A percentile compares a stretch with the other conserved stretches of the same genome.
phyloP scores from a whole-genome alignment of 2,113 vertebrate genomes.

The Nibea albiflora region DNA sequence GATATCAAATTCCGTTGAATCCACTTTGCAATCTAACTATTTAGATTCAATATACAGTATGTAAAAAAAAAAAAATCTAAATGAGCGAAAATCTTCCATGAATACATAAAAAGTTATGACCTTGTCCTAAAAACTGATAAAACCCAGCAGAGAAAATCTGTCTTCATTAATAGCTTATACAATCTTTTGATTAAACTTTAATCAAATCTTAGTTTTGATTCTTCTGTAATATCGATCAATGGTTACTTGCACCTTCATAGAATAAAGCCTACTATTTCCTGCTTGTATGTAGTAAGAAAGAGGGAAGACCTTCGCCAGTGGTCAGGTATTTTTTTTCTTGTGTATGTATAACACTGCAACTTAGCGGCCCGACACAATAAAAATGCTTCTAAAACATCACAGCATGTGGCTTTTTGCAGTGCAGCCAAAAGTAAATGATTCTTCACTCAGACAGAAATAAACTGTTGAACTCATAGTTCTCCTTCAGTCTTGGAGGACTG shows the following conservation, averaged over 20 bases:
- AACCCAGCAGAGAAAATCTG: neutral
- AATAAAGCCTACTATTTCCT: neutral
- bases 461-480: neutral
- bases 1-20: neutral
- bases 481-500: neutral
- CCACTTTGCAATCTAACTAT: slow-evolving; percentile 1
- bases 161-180: slow-evolving; percentile 12
- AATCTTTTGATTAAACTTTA: slow-evolving; percentile 38
- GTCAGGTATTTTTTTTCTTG: neutral
- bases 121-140: neutral
- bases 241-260: neutral
- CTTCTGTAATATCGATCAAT: slow-evolving; percentile 7
- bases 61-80: neutral
- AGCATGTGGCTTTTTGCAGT: neutral
- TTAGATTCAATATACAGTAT: neutral
- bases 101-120: neutral
- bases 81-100: neutral
- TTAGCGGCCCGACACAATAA: neutral
- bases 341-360: neutral
- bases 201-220: slow-evolving; percentile 32
- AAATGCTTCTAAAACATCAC: neutral
- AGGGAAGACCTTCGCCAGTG: neutral
- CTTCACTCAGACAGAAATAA: neutral
- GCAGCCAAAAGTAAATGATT: neutral
- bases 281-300: neutral